Percentiles rank a stretch among this genome's conserved stretches.
Evolutionary conservation across 2,113 vertebrate species (phyloP).

Genomic region (Labeo rohita): DNA sequence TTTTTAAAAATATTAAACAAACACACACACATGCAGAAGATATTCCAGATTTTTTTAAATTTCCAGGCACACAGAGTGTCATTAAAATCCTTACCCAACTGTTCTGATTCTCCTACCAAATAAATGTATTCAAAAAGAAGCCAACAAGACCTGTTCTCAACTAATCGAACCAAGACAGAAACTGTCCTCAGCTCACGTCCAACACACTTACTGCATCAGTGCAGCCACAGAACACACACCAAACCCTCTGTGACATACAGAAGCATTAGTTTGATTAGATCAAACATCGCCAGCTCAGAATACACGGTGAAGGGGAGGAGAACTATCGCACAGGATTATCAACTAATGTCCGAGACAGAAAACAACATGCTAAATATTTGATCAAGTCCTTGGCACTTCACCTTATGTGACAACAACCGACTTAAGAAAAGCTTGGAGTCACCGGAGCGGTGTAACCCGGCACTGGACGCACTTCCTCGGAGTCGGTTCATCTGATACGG

Average conservation of each 20-base stretch:
- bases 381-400: constrained; percentile 67
- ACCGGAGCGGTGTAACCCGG: constrained; percentile 64
- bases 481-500: constrained; percentile 62
- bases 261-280: constrained; percentile 8
- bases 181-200: too few species aligned
- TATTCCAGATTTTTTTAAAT: too few species aligned
- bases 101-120: not conserved
- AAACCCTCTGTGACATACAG: not conserved
- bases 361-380: constrained; percentile 53
- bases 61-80: not conserved
- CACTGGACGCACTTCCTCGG: constrained; percentile 46
- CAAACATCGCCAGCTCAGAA: not conserved
- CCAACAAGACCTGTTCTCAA: not conserved
- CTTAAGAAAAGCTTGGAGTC: constrained; percentile 34
- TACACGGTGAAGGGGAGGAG: not conserved
- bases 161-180: not conserved
- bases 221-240: not conserved
- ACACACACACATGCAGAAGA: too few species aligned
- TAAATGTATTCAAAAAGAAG: not conserved
- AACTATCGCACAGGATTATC: not conserved
- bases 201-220: not conserved
- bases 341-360: constrained; percentile 36
- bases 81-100: not conserved
- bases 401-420: constrained; percentile 42
- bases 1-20: too few species aligned